Evolutionary conservation across 2,888 invertebrate genomes (phyloP).

Genomic region (Panzeria rudis): DNA sequence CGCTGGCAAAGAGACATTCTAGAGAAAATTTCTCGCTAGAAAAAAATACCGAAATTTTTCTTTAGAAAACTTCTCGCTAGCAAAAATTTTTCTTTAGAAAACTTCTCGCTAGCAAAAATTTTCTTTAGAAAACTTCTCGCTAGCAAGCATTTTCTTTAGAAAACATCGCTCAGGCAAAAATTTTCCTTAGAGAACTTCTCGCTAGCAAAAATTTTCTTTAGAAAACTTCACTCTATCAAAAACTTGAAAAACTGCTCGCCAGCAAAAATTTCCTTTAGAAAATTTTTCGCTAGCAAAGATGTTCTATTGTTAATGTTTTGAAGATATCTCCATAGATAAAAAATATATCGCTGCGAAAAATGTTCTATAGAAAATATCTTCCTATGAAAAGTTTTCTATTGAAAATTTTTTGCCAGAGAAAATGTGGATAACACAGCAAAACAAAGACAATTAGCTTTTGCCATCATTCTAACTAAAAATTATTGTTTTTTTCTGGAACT

Average conservation of each 20-base stretch:
- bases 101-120: neutral
- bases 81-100: neutral
- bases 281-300: neutral
- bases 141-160: neutral
- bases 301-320: no score
- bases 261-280: neutral
- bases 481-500: no score
- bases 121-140: neutral
- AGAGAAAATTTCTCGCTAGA: neutral
- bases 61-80: neutral
- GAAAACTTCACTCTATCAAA: neutral
- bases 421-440: no score
- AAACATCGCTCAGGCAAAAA: neutral
- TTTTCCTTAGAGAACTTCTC: neutral
- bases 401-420: no score
- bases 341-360: no score
- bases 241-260: neutral
- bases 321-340: no score
- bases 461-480: no score
- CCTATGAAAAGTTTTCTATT: no score
- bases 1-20: neutral
- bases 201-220: neutral
- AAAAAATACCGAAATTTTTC: neutral
- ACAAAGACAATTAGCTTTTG: no score
- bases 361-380: no score